Base-by-base conservation (phyloP, 2,797 vertebrate genomes). In the Austrolebias charrua region DNA sequence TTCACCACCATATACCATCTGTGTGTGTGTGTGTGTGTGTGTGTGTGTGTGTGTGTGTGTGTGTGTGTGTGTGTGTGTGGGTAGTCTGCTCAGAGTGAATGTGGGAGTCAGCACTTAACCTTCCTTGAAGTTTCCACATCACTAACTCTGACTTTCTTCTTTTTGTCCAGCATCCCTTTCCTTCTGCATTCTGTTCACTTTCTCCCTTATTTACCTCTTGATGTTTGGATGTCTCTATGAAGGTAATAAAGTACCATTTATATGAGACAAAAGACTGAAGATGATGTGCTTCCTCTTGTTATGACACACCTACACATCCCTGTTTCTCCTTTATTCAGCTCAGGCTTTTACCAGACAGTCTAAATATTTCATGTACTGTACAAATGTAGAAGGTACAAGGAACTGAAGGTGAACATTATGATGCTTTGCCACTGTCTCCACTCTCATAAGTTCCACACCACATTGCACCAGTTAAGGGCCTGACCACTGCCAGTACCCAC, bases 321-420 rank as follows among this genome's bases (percentile, higher is more conserved):
- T 50, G 19, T 31, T 35, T 62, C 51, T 55, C 49, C 69, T 49
- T 51, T 62, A 66, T 71, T 74, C 59, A 63, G 67, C 76, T 38
- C 12, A 82, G 55, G 86, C 83, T 90, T 88, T 91, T 73, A 89
- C 81, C 69, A 52, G 70, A 66, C 51, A 35, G 46, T 24, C 55
- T 93, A 42, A 92, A 93, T 93, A 90, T 92, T 92, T 92, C 78
- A 93, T 92, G n/a, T n/a, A n/a, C n/a, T n/a, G n/a, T n/a, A n/a
- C n/a, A n/a, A n/a, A n/a, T n/a, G 85, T 24, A 48, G 60, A 64
- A 74, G 53, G 72, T 74, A 73, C 75, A 68, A 62, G 66, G 62
- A 63, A 74, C 59, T 66, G 62, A 13, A 63, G 70, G 44, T 47
- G 61, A 86, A 80, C 61, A 61, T 76, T 55, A 40, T 50, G 40